Evolutionary conservation across 2,888 invertebrate genomes (phyloP), one percentile per base, ranked within the genome.

Genomic region (Anagyrus pseudococci): DNA sequence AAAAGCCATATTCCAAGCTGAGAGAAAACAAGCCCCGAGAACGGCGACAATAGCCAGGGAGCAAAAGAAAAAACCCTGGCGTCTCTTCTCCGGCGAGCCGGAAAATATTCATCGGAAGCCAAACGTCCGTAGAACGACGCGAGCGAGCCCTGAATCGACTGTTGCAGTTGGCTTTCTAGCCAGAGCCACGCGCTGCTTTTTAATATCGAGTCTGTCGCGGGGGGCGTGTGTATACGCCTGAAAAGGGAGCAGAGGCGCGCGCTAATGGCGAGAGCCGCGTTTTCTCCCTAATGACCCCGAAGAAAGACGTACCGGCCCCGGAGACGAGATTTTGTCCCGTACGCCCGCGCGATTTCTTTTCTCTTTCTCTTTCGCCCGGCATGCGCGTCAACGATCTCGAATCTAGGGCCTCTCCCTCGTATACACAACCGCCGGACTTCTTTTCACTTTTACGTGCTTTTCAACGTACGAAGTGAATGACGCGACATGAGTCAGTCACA

Each of bases 221-320:
- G 60, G 67, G 61, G 67, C 65, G 64, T 26, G 15, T 48, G n/a
- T 15, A 25, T 6, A 19, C n/a, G 17, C 13, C 15, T 49, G 7
- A 20, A 10, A 19, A 6, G n/a, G 26, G 1, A 20, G 33, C 19
- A 15, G 23, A 10, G 26, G 20, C 4, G 49, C 6, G 26, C n/a
- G 78, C 73, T 77, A 77, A 78, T 77, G 77, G 73, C 76, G 76
- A 77, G 74, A 26, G n/a, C n/a, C n/a, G 43, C 76, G 73, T 77
- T 78, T 77, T 74, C 74, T 73, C 75, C 77, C 76, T 76, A 75
- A 77, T 77, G 76, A 77, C 71, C 75, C 69, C 69, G 70, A 70
- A 72, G 73, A 73, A 72, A 71, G 69, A 67, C 8, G 33, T 8
- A 2, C 15, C 33, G 33, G 6, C 29, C 10, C 29, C 6, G 29